Evolutionary conservation across 2,888 invertebrate species (phyloP).

Genomic region (Drosophila longiperda): DNA sequence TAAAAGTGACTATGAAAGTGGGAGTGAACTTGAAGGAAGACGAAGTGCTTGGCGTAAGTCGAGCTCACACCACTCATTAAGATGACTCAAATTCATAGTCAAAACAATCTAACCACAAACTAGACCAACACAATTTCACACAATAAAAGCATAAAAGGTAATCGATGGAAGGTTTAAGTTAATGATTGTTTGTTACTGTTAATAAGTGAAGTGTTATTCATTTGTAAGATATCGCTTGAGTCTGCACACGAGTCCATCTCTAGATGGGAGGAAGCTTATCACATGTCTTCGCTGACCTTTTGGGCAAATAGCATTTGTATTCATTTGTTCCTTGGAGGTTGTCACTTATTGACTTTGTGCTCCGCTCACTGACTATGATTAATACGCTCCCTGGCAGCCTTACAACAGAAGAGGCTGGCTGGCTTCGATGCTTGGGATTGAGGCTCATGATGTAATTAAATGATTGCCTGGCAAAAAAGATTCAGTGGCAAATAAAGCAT

Average conservation of each 20-base stretch:
- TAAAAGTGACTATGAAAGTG: not conserved
- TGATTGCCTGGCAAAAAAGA: slow-evolving; percentile 23
- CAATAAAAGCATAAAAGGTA: too few relatives aligned
- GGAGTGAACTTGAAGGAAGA: not conserved
- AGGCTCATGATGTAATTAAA: slow-evolving; percentile 42
- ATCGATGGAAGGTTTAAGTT: not conserved
- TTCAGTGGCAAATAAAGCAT: slow-evolving; percentile 17
- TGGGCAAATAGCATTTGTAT: slow-evolving; percentile 57
- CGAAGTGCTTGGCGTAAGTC: not conserved
- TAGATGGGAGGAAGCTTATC: slow-evolving; percentile 11
- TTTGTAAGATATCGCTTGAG: not conserved
- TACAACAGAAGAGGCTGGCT: not conserved
- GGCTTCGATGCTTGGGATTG: not conserved
- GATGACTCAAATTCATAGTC: not conserved
- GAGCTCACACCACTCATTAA: not conserved
- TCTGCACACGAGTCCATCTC: slow-evolving; percentile 5
- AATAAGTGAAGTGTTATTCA: too few relatives aligned
- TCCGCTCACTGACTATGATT: slow-evolving; percentile 33
- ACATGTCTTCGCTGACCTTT: slow-evolving; percentile 22
- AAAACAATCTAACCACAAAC: not conserved
- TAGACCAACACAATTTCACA: not conserved
- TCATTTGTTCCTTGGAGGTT: slow-evolving; percentile 54
- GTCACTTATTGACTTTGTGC: slow-evolving; percentile 54
- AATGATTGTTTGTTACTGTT: not conserved
- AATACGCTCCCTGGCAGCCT: slow-evolving; percentile 12